phyloP scores from a whole-genome alignment of 2,888 invertebrate genomes.

The Coleophora flavipennella region DNA sequence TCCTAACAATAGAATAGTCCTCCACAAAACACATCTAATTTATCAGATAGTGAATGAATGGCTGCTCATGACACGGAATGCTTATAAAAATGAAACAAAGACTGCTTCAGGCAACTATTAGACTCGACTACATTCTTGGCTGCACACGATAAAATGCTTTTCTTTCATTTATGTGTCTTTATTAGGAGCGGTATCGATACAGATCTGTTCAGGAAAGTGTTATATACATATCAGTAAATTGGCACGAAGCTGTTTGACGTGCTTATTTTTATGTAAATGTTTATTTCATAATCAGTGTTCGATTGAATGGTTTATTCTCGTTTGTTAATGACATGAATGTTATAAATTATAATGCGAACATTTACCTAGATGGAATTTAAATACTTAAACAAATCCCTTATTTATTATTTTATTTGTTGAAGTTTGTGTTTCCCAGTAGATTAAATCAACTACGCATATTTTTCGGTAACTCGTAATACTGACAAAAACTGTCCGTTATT shows the following conservation, averaged over 20 bases:
- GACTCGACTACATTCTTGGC: slow-evolving; percentile 69
- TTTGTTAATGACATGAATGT: slow-evolving; percentile 31
- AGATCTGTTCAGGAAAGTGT: slow-evolving; percentile 53
- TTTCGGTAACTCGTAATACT: neutral
- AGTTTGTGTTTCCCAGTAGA: neutral
- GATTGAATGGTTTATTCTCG: slow-evolving; percentile 59
- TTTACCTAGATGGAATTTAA: too few species aligned
- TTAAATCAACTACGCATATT: neutral
- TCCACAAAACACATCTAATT: slow-evolving; percentile 40
- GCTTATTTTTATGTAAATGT: slow-evolving; percentile 65
- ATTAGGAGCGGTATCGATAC: slow-evolving; percentile 55
- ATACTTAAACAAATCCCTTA: slow-evolving; percentile 3
- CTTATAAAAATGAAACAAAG: slow-evolving; percentile 58
- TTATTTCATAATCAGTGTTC: slow-evolving; percentile 58
- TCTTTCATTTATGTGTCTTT: slow-evolving; percentile 69
- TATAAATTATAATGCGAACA: slow-evolving; percentile 25
- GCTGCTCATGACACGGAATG: slow-evolving; percentile 70
- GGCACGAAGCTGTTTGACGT: slow-evolving; percentile 71
- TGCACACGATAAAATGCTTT: slow-evolving; percentile 67
- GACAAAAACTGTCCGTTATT: too few species aligned
- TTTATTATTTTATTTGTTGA: neutral
- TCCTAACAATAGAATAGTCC: slow-evolving; percentile 27
- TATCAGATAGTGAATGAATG: slow-evolving; percentile 42
- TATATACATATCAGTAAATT: too few species aligned
- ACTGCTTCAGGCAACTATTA: slow-evolving; percentile 64